A percentile compares a stretch with the other conserved stretches of the same genome.
Evolutionary conservation across 2,888 invertebrate genomes (phyloP).

Genomic region (Imbricaverruca yamaguchii): DNA sequence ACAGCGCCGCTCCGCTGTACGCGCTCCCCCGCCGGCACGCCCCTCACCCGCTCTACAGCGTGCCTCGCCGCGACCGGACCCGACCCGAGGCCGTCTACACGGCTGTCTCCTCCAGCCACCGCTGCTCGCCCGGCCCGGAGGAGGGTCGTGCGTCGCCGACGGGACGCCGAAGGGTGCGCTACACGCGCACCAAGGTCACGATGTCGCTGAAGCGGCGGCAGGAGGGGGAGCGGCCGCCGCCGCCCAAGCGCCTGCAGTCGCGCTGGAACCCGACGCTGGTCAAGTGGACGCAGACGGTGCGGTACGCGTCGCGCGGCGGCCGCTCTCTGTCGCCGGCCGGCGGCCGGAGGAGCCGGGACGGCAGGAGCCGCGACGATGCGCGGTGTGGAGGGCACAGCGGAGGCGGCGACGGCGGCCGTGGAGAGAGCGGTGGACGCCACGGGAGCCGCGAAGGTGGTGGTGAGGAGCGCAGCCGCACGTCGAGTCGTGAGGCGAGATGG

Average conservation of each 20-base stretch:
- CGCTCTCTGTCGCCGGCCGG: background rate
- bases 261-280: conserved; percentile 61
- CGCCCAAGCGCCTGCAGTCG: conserved; percentile 68
- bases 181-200: background rate
- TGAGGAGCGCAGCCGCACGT: too few species aligned
- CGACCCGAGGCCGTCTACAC: background rate
- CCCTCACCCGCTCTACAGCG: background rate
- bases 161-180: background rate
- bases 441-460: background rate
- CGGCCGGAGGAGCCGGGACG: background rate
- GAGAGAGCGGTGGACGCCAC: background rate
- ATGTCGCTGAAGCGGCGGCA: background rate
- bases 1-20: background rate
- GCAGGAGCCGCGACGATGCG: background rate
- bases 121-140: background rate
- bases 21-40: background rate
- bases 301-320: conserved; percentile 31
- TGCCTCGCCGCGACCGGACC: background rate
- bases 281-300: conserved; percentile 49
- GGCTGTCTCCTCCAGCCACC: background rate
- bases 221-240: conserved; percentile 49
- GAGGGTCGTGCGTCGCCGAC: background rate
- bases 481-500: too few species aligned
- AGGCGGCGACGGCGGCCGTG: background rate
- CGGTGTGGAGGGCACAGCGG: background rate